These are phyloP conservation scores for Chromoteleia sp. DNA, from an alignment of 2,888 invertebrate genomes.

Conservation along the genomic window DNA sequence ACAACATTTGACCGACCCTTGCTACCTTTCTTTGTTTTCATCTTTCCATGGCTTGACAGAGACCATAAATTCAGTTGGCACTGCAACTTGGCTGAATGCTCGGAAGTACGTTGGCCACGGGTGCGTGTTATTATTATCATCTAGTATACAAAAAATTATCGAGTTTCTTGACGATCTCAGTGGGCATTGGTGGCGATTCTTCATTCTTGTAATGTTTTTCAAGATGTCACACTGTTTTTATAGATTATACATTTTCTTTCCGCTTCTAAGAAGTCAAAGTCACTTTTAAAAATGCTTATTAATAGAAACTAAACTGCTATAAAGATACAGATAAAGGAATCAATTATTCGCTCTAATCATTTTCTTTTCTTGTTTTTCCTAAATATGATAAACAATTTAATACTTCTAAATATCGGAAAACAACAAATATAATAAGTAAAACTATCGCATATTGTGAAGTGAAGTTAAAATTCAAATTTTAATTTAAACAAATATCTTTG, in stretches of 20 bases:
- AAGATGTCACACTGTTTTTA: conserved; percentile 6
- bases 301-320: too few relatives aligned
- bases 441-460: too few relatives aligned
- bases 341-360: too few relatives aligned
- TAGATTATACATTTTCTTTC: conserved; percentile 6
- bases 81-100: conserved; percentile 40
- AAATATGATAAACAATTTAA: too few relatives aligned
- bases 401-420: too few relatives aligned
- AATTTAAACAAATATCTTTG: too few relatives aligned
- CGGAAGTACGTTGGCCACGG: conserved; percentile 31
- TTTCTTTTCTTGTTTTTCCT: too few relatives aligned
- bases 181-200: background rate
- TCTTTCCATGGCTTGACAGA: conserved; percentile 38
- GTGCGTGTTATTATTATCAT: conserved; percentile 44
- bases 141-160: conserved; percentile 25
- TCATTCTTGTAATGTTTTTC: conserved; percentile 12
- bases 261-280: background rate
- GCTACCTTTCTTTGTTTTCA: conserved; percentile 56
- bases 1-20: conserved; percentile 43
- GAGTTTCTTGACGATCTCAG: conserved; percentile 4
- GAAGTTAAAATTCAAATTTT: too few relatives aligned
- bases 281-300: too few relatives aligned
- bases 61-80: conserved; percentile 55
- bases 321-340: too few relatives aligned
- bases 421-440: too few relatives aligned